phyloP scores from a whole-genome alignment of 2,113 vertebrate genomes.

The Tragelaphus imberbis region DNA sequence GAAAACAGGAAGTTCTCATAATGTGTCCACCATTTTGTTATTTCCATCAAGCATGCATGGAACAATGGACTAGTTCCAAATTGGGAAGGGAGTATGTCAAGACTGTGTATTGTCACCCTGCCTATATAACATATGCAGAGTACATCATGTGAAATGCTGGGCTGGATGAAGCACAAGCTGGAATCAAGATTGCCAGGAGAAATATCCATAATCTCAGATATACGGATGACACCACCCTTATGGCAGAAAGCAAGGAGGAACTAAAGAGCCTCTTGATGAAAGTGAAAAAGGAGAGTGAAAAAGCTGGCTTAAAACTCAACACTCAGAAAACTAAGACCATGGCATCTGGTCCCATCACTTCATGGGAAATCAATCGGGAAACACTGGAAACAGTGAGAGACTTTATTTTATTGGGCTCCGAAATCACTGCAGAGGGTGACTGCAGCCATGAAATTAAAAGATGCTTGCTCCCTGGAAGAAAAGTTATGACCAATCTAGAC shows the following conservation, averaged over 20 bases:
- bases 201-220: not conserved
- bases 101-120: not conserved
- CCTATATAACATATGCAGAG: not conserved
- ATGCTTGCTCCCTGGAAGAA: not conserved
- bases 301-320: not conserved
- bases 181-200: not conserved
- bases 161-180: not conserved
- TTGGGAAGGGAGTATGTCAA: not conserved
- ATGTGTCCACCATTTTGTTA: rapidly evolving
- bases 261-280: not conserved
- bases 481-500: not conserved
- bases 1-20: not conserved
- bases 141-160: not conserved
- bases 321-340: not conserved
- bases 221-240: not conserved
- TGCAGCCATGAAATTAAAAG: not conserved
- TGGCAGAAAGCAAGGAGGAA: rapidly evolving
- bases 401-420: not conserved
- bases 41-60: not conserved
- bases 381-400: not conserved
- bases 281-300: not conserved
- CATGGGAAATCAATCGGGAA: not conserved
- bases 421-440: not conserved
- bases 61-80: not conserved
- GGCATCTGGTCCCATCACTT: not conserved